phyloP scores from a whole-genome alignment of 2,888 invertebrate species.

The Prenolepis imparis region DNA sequence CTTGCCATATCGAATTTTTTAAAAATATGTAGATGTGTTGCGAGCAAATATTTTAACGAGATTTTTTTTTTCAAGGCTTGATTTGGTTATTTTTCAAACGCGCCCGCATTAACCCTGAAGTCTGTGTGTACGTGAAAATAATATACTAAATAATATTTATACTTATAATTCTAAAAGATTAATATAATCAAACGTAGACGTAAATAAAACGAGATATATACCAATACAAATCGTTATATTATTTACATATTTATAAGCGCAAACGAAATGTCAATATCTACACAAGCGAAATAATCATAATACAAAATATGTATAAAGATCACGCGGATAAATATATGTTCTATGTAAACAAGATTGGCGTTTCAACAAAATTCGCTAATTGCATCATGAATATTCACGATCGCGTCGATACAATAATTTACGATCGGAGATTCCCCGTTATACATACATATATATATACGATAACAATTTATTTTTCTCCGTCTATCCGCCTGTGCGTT shows the following conservation, averaged over 20 bases:
- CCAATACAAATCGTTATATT: background rate
- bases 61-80: background rate
- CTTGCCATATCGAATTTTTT: conserved; percentile 15
- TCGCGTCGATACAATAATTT: background rate
- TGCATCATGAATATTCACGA: conserved; percentile 4
- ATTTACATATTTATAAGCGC: background rate
- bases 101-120: background rate
- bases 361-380: background rate
- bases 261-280: background rate
- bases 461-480: background rate
- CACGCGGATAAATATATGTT: background rate
- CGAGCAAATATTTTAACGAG: background rate
- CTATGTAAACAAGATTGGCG: background rate
- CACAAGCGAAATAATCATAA: background rate
- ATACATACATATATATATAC: background rate
- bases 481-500: background rate
- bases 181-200: background rate
- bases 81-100: background rate
- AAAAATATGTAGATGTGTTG: background rate
- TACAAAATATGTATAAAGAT: background rate
- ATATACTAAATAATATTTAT: background rate
- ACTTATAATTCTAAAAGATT: background rate
- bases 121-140: background rate
- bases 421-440: background rate
- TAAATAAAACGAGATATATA: background rate